These are phyloP conservation scores for Coreoperca whiteheadi DNA, from an alignment of 2,113 vertebrate genomes.

Conservation along the genomic window DNA sequence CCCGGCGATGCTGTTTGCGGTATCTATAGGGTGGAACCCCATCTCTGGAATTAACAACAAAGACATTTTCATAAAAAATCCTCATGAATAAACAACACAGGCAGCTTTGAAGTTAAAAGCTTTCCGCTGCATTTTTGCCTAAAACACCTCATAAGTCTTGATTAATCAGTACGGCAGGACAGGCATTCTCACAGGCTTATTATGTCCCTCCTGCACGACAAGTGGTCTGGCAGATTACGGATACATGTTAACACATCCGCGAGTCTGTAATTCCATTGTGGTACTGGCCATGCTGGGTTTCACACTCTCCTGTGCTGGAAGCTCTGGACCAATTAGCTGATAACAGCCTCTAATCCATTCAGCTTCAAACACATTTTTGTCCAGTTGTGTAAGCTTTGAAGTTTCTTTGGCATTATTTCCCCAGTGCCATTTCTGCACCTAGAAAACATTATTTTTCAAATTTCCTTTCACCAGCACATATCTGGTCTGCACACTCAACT, in stretches of 20 bases:
- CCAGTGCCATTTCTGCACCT: conserved; percentile 83
- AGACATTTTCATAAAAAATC: conserved; percentile 64
- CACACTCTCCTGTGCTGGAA: conserved; percentile 75
- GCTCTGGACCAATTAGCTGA: conserved; percentile 82
- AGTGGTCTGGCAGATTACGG: conserved; percentile 48
- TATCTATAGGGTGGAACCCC: conserved; percentile 93
- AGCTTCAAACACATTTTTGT: conserved; percentile 86
- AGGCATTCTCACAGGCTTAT: conserved; percentile 40
- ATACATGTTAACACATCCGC: conserved; percentile 44
- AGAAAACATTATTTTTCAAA: conserved; percentile 68
- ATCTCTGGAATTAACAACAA: conserved; percentile 87
- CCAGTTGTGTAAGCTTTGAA: conserved; percentile 86
- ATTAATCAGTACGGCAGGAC: conserved; percentile 47
- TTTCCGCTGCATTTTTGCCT: conserved; percentile 25
- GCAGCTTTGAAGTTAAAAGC: conserved; percentile 53
- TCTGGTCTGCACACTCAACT: conserved; percentile 29
- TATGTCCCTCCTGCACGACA: conserved; percentile 32
- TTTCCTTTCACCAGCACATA: conserved; percentile 47
- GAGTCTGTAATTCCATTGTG: conserved; percentile 63
- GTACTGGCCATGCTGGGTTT: conserved; percentile 76
- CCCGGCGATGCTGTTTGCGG: conserved; percentile 95
- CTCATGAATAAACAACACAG: conserved; percentile 73
- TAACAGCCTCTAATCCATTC: conserved; percentile 86
- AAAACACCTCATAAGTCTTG: conserved; percentile 49
- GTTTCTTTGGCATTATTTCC: conserved; percentile 82